These are phyloP conservation scores for Cephalopachus bancanus DNA, from an alignment of 2,797 vertebrate genomes.

Conservation along the genomic window DNA sequence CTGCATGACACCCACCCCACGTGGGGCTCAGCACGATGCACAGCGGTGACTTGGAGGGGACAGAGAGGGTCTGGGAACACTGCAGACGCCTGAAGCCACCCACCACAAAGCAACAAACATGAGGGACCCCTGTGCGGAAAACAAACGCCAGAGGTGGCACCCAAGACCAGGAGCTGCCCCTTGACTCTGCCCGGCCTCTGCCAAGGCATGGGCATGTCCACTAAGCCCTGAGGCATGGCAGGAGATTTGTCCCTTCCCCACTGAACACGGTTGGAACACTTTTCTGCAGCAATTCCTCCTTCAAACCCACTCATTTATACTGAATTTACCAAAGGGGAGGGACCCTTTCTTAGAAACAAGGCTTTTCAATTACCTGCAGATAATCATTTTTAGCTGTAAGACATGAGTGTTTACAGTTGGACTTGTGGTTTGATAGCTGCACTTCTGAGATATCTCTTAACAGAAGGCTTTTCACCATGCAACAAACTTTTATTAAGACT, in stretches of 20 bases:
- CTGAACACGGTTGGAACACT: not conserved
- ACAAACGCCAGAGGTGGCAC: not conserved
- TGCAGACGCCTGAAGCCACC: not conserved
- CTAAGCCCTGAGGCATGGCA: not conserved
- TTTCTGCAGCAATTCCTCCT: not conserved
- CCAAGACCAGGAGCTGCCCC: not conserved
- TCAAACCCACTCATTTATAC: constrained; percentile 12
- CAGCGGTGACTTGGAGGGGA: not conserved
- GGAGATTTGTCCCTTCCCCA: not conserved
- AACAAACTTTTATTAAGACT: constrained; percentile 5
- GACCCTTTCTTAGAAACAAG: not conserved
- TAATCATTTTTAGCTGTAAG: not conserved
- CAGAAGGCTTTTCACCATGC: not conserved
- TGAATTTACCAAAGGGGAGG: not conserved
- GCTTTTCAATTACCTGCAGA: not conserved
- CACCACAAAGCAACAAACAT: not conserved
- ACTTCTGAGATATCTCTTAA: constrained; percentile 45
- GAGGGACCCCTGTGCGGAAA: not conserved
- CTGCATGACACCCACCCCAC: not conserved
- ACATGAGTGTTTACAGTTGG: not conserved
- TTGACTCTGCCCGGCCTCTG: not conserved
- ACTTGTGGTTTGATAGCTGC: not conserved
- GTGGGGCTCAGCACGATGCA: not conserved
- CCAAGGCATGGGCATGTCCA: not conserved
- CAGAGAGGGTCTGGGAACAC: not conserved